Percentiles rank a stretch among this genome's conserved stretches.
These are phyloP conservation scores for Eristalinus sepulchralis DNA, from an alignment of 2,888 invertebrate genomes.

Conservation along the genomic window DNA sequence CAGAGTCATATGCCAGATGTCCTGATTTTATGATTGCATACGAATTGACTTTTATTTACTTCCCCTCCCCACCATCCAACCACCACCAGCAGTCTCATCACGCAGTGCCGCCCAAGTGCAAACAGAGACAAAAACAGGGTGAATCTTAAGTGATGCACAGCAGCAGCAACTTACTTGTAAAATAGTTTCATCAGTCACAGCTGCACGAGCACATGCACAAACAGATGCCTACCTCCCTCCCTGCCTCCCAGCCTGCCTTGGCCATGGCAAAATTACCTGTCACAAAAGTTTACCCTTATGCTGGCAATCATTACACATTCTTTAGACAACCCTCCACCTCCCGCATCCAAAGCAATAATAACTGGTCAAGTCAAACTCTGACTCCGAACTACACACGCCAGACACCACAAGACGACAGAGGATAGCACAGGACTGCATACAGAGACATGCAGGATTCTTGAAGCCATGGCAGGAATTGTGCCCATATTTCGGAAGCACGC, in stretches of 20 bases:
- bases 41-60: constrained; percentile 40
- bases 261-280: constrained; percentile 48
- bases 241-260: too few relatives aligned
- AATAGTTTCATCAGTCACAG: constrained; percentile 3
- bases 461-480: too few relatives aligned
- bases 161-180: not conserved
- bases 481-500: constrained; percentile 53
- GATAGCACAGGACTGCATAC: too few relatives aligned
- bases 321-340: not conserved
- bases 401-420: not conserved
- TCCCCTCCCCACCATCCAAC: not conserved
- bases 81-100: not conserved
- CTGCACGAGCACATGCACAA: not conserved
- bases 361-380: constrained; percentile 41
- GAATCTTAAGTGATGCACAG: not conserved
- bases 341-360: constrained; percentile 45
- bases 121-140: not conserved
- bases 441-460: too few relatives aligned
- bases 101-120: not conserved
- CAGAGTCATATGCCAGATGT: not conserved
- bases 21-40: constrained; percentile 28
- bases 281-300: constrained; percentile 44
- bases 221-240: not conserved
- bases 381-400: not conserved
- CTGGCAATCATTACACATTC: not conserved